phyloP scores from a whole-genome alignment of 30 jellyfish, hydroid and myxozoan genomes.

The Aurelia aurita region DNA sequence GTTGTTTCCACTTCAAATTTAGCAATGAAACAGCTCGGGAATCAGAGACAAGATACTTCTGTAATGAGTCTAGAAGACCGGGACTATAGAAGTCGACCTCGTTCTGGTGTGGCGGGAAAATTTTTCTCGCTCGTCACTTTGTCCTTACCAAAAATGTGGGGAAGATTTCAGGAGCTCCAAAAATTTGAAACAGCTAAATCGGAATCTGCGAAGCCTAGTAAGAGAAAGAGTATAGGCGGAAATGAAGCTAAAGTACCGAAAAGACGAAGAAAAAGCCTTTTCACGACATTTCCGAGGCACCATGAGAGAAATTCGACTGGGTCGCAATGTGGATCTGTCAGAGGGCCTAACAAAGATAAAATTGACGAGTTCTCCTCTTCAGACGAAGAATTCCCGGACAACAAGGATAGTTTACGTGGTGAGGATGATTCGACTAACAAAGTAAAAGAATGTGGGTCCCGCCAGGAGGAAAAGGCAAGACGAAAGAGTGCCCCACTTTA shows the following conservation, averaged over 20 bases:
- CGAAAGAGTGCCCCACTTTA: conserved; percentile 1
- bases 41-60: no score
- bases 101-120: conserved; percentile 19
- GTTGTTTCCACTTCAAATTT: no score
- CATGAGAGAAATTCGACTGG: background rate
- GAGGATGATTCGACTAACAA: no score
- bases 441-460: no score
- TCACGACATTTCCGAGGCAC: background rate
- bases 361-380: conserved; percentile 39
- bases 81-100: background rate
- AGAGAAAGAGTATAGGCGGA: background rate
- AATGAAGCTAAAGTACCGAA: background rate
- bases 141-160: background rate
- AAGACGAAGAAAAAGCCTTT: conserved; percentile 13
- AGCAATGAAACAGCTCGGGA: no score
- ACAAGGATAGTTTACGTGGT: background rate
- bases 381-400: conserved; percentile 12
- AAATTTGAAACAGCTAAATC: background rate
- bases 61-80: no score
- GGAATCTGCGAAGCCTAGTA: background rate
- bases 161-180: conserved; percentile 28
- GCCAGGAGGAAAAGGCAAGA: background rate
- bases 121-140: background rate
- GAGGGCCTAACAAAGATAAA: background rate
- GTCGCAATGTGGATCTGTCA: background rate